phyloP scores from a whole-genome alignment of 2,888 invertebrate species.

The Molanna angustata region DNA sequence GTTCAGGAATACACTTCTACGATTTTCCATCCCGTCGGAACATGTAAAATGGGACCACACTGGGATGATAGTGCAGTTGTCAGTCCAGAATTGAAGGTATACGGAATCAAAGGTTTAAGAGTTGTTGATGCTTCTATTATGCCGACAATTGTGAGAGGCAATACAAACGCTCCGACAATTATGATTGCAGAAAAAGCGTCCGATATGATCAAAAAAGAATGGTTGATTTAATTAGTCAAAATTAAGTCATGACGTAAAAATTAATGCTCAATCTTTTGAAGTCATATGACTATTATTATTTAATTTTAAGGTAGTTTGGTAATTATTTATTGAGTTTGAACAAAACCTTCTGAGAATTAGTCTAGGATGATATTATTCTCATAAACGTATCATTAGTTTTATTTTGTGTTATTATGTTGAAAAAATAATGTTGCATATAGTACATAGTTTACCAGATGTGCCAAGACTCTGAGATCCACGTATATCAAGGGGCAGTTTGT shows the following conservation, averaged over 20 bases:
- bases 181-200: slow-evolving; percentile 85
- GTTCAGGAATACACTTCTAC: slow-evolving; percentile 65
- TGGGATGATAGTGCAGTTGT: slow-evolving; percentile 63
- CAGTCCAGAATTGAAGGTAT: slow-evolving; percentile 59
- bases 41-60: slow-evolving; percentile 68
- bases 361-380: too few relatives aligned
- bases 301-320: not conserved
- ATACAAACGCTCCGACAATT: slow-evolving; percentile 79
- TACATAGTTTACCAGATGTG: too few relatives aligned
- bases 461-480: too few relatives aligned
- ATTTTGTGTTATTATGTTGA: too few relatives aligned
- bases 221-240: slow-evolving; percentile 19
- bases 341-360: not conserved
- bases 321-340: not conserved
- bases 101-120: slow-evolving; percentile 60
- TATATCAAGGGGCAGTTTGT: too few relatives aligned
- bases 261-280: not conserved
- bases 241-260: not conserved
- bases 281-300: not conserved
- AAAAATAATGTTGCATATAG: too few relatives aligned
- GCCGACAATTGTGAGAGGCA: slow-evolving; percentile 64
- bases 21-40: slow-evolving; percentile 67
- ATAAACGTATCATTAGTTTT: too few relatives aligned
- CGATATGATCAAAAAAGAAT: slow-evolving; percentile 69
- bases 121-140: slow-evolving; percentile 69